Conservation (phyloP, 2,113 vertebrate species). For the Natator depressus region DNA sequence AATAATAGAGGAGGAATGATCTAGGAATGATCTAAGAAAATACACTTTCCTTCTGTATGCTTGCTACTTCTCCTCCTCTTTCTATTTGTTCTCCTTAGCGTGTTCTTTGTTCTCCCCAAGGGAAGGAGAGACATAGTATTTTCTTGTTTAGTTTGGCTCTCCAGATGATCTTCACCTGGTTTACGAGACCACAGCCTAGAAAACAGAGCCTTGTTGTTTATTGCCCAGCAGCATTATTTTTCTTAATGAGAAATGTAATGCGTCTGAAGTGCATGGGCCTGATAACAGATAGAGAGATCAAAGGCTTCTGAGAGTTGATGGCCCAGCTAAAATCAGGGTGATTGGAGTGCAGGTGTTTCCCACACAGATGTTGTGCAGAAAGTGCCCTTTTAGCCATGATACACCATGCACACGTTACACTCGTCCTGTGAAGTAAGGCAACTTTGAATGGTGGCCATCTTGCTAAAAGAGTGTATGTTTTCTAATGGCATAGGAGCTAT, state of each 20-base stretch:
- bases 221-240: slow-evolving; percentile 12
- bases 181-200: slow-evolving; percentile 13
- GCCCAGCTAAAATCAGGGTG: slow-evolving; percentile 52
- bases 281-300: slow-evolving; percentile 68
- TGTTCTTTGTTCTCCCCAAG: slow-evolving; percentile 20
- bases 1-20: neutral
- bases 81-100: neutral
- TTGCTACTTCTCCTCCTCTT: neutral
- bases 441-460: neutral
- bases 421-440: neutral
- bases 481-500: neutral
- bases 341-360: slow-evolving; percentile 69
- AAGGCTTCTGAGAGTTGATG: slow-evolving; percentile 60
- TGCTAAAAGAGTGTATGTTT: rapidly evolving
- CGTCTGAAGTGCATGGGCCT: slow-evolving; percentile 33
- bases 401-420: rapidly evolving
- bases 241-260: slow-evolving; percentile 49
- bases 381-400: slow-evolving; percentile 3
- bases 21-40: neutral
- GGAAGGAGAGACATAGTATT: neutral
- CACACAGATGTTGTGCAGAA: slow-evolving; percentile 10
- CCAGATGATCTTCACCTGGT: slow-evolving; percentile 54
- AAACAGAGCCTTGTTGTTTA: slow-evolving; percentile 51
- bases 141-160: slow-evolving; percentile 30
- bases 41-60: neutral